A percentile compares a stretch with the other conserved stretches of the same genome.
phyloP scores from a whole-genome alignment of 2,888 invertebrate species.

The Agrochola lychnidis region DNA sequence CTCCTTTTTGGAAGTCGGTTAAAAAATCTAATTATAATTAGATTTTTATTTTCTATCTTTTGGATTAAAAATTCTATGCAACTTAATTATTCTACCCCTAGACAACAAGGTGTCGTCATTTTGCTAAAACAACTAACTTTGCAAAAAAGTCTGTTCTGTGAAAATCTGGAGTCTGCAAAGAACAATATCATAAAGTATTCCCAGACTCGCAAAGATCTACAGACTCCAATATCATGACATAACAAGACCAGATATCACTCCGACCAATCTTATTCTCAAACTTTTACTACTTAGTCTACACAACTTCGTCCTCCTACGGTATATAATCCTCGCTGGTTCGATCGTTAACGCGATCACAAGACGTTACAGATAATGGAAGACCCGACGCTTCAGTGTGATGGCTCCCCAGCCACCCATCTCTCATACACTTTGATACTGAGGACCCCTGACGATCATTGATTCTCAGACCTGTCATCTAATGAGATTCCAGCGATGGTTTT shows the following conservation, averaged over 20 bases:
- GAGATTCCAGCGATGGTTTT: conserved; percentile 33
- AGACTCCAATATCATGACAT: conserved; percentile 45
- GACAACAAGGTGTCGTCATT: background rate
- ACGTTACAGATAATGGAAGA: conserved; percentile 39
- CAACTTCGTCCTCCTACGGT: conserved; percentile 29
- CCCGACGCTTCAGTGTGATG: conserved; percentile 27
- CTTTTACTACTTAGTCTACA: conserved; percentile 19
- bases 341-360: conserved; percentile 46
- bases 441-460: conserved; percentile 55
- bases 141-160: background rate
- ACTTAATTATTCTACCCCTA: too few relatives aligned
- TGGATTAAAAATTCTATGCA: background rate
- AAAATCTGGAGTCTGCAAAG: background rate
- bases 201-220: conserved; percentile 21
- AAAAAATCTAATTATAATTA: background rate
- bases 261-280: conserved; percentile 46
- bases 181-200: conserved; percentile 7
- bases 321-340: conserved; percentile 19
- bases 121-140: background rate
- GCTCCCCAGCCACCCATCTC: conserved; percentile 42
- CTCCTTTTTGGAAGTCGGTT: too few relatives aligned
- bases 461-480: conserved; percentile 48
- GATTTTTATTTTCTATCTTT: background rate
- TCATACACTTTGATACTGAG: conserved; percentile 34
- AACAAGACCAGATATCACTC: conserved; percentile 34